phyloP scores from a whole-genome alignment of 2,113 vertebrate species.

The Scomber colias region DNA sequence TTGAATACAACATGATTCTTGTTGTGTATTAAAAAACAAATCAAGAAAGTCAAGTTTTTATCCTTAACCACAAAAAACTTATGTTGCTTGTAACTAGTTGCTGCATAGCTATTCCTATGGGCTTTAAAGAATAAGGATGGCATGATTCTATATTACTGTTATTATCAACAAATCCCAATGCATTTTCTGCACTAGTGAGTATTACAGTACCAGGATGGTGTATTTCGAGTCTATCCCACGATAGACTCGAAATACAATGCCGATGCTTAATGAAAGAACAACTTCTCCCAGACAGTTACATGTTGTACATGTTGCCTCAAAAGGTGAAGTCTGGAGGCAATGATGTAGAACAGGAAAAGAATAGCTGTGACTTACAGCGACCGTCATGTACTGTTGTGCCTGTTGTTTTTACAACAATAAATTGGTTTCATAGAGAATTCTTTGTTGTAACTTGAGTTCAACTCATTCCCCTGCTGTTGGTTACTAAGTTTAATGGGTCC shows the following conservation, averaged over 20 bases:
- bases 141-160: background rate
- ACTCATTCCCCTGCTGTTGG: background rate
- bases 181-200: too few relatives aligned
- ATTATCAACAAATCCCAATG: too few relatives aligned
- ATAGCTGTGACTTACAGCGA: background rate
- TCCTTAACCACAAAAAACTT: too few relatives aligned
- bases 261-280: too few relatives aligned
- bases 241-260: too few relatives aligned
- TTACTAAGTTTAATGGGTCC: constrained; percentile 4
- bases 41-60: too few relatives aligned
- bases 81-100: too few relatives aligned
- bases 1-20: too few relatives aligned
- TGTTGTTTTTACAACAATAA: constrained; percentile 8
- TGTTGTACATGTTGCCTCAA: constrained; percentile 24
- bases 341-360: constrained; percentile 1
- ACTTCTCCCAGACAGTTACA: background rate
- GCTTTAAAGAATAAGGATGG: background rate
- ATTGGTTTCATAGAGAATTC: constrained; percentile 1
- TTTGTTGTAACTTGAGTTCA: background rate
- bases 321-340: constrained; percentile 5
- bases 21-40: too few relatives aligned
- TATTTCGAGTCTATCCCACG: too few relatives aligned
- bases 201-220: too few relatives aligned
- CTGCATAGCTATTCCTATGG: too few relatives aligned
- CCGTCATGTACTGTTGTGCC: background rate